Conservation (phyloP, 1,140 invertebrate species). For the Limonius californicus region DNA sequence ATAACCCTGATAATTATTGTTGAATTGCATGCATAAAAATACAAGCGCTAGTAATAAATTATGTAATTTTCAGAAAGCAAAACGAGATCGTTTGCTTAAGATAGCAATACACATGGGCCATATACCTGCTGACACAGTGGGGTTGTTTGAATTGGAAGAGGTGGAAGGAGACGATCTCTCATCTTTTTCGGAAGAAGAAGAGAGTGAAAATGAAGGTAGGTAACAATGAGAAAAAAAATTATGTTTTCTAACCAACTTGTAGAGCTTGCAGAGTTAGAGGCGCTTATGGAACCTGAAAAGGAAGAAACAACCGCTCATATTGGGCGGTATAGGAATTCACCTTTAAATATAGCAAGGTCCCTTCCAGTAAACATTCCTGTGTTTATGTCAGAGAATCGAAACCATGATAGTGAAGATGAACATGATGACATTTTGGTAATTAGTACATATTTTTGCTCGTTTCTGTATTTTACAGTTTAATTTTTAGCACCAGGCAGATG, state of each 20-base stretch:
- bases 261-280: background rate
- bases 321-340: slow-evolving; percentile 43
- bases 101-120: too few species aligned
- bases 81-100: too few species aligned
- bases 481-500: slow-evolving; percentile 22
- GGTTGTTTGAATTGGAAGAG: slow-evolving; percentile 53
- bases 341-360: slow-evolving; percentile 52
- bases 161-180: slow-evolving; percentile 47
- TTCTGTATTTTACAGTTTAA: slow-evolving; percentile 4
- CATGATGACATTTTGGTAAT: slow-evolving; percentile 50
- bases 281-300: background rate
- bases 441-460: background rate
- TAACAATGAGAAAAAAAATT: slow-evolving; percentile 4
- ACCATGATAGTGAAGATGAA: slow-evolving; percentile 45
- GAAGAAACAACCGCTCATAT: slow-evolving; percentile 49
- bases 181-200: slow-evolving; percentile 41
- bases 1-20: too few species aligned
- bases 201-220: slow-evolving; percentile 52
- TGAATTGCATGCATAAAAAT: too few species aligned
- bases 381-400: slow-evolving; percentile 46
- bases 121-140: slow-evolving; percentile 52
- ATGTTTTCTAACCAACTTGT: background rate
- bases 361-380: slow-evolving; percentile 54
- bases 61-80: background rate
- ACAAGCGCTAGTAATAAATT: background rate